phyloP scores from a whole-genome alignment of 2,888 invertebrate species.

The Sisyra nigra region DNA sequence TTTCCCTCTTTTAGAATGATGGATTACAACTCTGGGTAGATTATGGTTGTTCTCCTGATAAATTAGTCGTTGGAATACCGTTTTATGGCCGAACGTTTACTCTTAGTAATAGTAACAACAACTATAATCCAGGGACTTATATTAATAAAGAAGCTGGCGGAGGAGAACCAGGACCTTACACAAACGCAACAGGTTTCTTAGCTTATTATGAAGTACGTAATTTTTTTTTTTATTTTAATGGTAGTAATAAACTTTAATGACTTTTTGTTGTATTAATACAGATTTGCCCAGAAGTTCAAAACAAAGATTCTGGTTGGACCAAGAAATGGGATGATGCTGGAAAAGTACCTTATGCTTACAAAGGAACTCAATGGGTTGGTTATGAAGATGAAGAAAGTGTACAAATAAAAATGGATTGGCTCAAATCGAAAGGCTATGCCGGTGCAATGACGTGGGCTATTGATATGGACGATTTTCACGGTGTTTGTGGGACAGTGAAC shows the following conservation, averaged over 20 bases:
- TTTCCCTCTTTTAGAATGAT: conserved; percentile 49
- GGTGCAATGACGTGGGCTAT: conserved; percentile 91
- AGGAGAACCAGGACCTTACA: conserved; percentile 70
- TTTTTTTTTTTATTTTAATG: conserved; percentile 1
- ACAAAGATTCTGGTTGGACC: conserved; percentile 59
- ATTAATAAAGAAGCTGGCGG: conserved; percentile 85
- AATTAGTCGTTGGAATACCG: conserved; percentile 75
- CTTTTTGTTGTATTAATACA: conserved; percentile 18
- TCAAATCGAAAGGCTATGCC: conserved; percentile 63
- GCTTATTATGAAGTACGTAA: conserved; percentile 62
- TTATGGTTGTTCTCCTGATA: conserved; percentile 74
- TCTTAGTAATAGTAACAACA: conserved; percentile 62
- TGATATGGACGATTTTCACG: conserved; percentile 81
- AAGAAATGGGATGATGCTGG: conserved; percentile 71
- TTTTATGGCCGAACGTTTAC: conserved; percentile 82
- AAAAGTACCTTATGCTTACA: conserved; percentile 71
- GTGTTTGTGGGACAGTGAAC: conserved; percentile 64
- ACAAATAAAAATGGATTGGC: conserved; percentile 80
- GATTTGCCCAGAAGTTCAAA: conserved; percentile 64
- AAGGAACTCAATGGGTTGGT: conserved; percentile 79
- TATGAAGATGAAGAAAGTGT: conserved; percentile 71
- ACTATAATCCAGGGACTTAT: conserved; percentile 70
- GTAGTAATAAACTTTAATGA: not conserved
- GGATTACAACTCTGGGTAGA: conserved; percentile 78
- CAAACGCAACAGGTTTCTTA: conserved; percentile 74